Base-by-base conservation (phyloP, 2,113 vertebrate species). In the Etia nguti region DNA sequence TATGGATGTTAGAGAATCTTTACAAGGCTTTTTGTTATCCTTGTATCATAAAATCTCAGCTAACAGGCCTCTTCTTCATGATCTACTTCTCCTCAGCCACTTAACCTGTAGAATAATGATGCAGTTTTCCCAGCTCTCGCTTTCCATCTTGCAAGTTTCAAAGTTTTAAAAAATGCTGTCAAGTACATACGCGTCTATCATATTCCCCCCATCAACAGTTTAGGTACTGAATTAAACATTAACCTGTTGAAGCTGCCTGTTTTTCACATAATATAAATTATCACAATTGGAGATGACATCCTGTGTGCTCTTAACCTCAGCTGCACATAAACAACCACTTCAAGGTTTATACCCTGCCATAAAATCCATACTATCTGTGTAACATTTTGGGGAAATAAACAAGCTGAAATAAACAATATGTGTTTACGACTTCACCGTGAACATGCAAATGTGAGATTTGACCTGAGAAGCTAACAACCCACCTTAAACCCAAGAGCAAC, bases 161-260 rank as follows among this genome's bases (percentile, higher is more conserved):
- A 85, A 82, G 84, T 87, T 86, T 80, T 70, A 41, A 81, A 81
- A 82, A 62, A 82, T 15, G 16, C 31, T 55, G 70, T 79, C 46
- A 36, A 83, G 59, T 36, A 46, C 57, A 68, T 9, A 52, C 81
- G 55, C 31, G 4, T 85, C 65, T 31, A 46, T 81, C 84, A 80
- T 38, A 68, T 75, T 6, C 83, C 75, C 50, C 46, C 80, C 80
- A 41, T 90, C 83, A 88, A 34, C 79, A 82, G 89, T 87, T 87
- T 59, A 68, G 73, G 48, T 15, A 22, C 85, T 92, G 89, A 93
- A 92, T 93, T 88, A 92, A 88, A 91, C 88, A 94, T 93, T 84
- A 68, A 55, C 36, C 62, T 48, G 79, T 52, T 80, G 22, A 88
- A 82, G 87, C 48, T 75, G 60, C 83, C 55, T 83, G 56, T 80